Conservation (phyloP, 1,140 invertebrate genomes). For the Pollicipes pollicipes region DNA sequence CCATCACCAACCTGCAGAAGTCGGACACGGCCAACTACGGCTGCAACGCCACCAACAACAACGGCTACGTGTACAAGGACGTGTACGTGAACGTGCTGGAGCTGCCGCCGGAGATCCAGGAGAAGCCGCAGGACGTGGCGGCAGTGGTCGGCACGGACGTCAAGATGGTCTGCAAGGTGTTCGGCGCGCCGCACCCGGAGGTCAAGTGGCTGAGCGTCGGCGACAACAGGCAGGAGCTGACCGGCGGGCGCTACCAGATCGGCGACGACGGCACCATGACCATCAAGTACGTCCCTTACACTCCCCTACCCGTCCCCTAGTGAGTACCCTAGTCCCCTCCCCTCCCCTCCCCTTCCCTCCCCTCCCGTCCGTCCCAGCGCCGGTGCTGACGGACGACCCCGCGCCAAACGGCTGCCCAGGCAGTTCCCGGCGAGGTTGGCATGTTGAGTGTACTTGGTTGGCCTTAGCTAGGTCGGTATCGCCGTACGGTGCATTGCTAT, state of each 20-base stretch:
- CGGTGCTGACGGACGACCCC: too few species aligned
- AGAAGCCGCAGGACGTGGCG: conserved; percentile 23
- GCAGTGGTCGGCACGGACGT: conserved; percentile 68
- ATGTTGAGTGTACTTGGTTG: too few species aligned
- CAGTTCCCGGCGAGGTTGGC: too few species aligned
- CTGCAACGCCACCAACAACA: conserved; percentile 94
- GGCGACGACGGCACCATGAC: conserved; percentile 60
- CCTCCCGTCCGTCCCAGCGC: too few species aligned
- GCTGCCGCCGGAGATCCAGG: not conserved
- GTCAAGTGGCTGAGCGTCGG: conserved; percentile 68
- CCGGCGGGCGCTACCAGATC: conserved; percentile 58
- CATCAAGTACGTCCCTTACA: conserved; percentile 38
- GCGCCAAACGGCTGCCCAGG: too few species aligned
- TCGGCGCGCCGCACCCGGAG: conserved; percentile 81
- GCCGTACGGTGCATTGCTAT: too few species aligned
- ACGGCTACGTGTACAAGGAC: conserved; percentile 95
- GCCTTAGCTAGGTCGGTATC: too few species aligned
- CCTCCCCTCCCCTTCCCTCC: too few species aligned
- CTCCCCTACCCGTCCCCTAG: too few species aligned
- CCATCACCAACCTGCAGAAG: conserved; percentile 62
- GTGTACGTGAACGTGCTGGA: conserved; percentile 88
- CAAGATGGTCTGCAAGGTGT: conserved; percentile 74
- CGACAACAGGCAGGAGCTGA: conserved; percentile 51
- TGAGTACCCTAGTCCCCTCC: too few species aligned
- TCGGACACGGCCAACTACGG: conserved; percentile 86